A percentile compares a stretch with the other conserved stretches of the same genome.
These are phyloP conservation scores for Struthidea cinerea DNA, from an alignment of 2,113 vertebrate genomes.

Conservation along the genomic window DNA sequence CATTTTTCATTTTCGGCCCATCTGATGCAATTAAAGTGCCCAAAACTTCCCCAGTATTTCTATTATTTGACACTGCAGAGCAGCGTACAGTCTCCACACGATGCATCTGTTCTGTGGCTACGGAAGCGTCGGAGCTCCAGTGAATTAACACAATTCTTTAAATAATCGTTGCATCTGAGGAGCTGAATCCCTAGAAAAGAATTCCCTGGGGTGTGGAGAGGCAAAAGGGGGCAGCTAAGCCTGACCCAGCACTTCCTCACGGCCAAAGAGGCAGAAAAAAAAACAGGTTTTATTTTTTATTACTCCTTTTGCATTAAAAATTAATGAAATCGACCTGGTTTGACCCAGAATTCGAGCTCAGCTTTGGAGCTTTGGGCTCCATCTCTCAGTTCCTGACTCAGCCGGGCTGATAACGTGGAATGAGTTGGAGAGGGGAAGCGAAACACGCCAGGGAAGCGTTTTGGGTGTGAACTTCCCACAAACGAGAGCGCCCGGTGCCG, in stretches of 20 bases:
- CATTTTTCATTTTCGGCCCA: background rate
- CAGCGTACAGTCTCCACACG: rapidly evolving
- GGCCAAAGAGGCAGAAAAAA: background rate
- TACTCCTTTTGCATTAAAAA: background rate
- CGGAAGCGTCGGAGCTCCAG: too few species aligned
- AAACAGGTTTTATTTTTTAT: background rate
- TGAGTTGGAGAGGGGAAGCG: background rate
- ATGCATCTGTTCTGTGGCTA: rapidly evolving
- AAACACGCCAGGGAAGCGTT: background rate
- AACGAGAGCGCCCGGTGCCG: background rate
- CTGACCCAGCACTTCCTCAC: rapidly evolving
- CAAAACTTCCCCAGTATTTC: too few species aligned
- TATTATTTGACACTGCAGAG: too few species aligned
- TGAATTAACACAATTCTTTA: background rate
- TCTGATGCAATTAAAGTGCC: background rate
- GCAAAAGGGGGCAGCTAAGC: background rate
- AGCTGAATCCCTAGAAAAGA: background rate
- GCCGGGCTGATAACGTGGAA: background rate
- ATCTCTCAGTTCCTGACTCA: rapidly evolving
- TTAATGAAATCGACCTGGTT: rapidly evolving
- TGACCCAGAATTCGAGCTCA: background rate
- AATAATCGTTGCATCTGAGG: background rate
- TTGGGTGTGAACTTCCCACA: rapidly evolving
- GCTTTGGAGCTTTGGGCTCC: background rate
- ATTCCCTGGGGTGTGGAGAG: rapidly evolving